phyloP scores from a whole-genome alignment of 2,113 vertebrate species.

The Spheniscus mendiculus region DNA sequence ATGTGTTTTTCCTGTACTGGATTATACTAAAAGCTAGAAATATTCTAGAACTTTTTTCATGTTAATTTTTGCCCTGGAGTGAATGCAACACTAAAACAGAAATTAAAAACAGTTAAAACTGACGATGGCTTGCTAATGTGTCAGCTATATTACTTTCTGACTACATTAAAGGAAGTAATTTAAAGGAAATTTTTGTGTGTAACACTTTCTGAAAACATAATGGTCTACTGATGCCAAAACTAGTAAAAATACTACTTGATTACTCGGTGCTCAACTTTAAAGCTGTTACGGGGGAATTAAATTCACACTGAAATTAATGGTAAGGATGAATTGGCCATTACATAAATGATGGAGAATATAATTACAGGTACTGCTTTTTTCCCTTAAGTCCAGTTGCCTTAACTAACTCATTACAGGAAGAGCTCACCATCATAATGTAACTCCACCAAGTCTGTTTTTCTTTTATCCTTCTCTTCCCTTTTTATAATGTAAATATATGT shows the following conservation, averaged over 20 bases:
- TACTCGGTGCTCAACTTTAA: background rate
- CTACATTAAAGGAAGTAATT: background rate
- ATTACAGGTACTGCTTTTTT: slow-evolving; percentile 64
- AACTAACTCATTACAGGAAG: slow-evolving; percentile 54
- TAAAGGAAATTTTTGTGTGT: background rate
- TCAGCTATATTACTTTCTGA: background rate
- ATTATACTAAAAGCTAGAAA: background rate
- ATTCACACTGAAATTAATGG: background rate
- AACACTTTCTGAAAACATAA: background rate
- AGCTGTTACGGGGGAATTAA: background rate
- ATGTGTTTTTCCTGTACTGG: background rate
- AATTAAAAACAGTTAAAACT: background rate
- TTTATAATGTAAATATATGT: background rate
- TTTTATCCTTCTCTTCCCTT: background rate
- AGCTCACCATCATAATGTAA: slow-evolving; percentile 68
- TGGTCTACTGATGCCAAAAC: background rate
- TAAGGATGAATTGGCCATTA: background rate
- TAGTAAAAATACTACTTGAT: background rate
- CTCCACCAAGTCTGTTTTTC: slow-evolving; percentile 67
- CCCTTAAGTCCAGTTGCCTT: slow-evolving; percentile 26
- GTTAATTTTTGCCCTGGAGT: background rate
- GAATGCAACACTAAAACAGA: background rate
- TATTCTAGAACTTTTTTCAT: background rate
- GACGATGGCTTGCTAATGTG: background rate
- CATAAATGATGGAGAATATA: background rate